Evolutionary conservation across 2,888 invertebrate species (phyloP), one percentile per base, ranked within the genome.

Genomic region (Ormia ochracea): DNA sequence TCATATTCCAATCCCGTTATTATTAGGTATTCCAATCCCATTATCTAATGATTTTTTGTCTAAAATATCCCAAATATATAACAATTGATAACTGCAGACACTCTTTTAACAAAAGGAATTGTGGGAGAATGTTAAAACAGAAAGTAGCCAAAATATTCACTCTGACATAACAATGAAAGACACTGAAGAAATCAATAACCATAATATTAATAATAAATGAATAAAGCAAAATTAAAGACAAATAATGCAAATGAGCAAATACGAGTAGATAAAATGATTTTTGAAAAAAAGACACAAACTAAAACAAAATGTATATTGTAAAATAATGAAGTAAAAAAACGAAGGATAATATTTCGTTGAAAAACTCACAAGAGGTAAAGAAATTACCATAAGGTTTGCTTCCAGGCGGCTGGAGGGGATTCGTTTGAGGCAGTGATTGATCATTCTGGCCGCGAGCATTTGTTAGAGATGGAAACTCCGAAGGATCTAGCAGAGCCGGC

Each of bases 401-500:
- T 90, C 96, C 96, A 83, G 96, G 96, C 91, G 96, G 96, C 82
- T 96, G 96, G 92, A 94, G 93, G 81, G 96, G 94, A 91, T 94
- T 93, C 86, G 93, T 93, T 89, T 93, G 95, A 87, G 95, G 95
- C 91, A 93, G 92, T 89, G 93, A 92, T 88, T 95, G 93, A 91
- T 94, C 94, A 84, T 94, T 94, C 85, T 94, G 94, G 84, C 94
- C 96, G 88, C 96, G 93, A 90, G 95, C 96, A 86, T 90, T 90
- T 86, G 96, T 96, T 88, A 97, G 92, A 85, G 96, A 96, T 82
- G 97, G 97, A 91, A 97, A 97, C 91, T 97, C 97, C 88, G 96
- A 96, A 84, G 96, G 93, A 91, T 97, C 97, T 86, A 97, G 91
- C 83, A 96, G 92, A 83, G 96, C 96, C 82, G 96, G 96, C 87